These are phyloP conservation scores for Camptogramma bilineatum DNA, from an alignment of 2,888 invertebrate species.

Conservation along the genomic window DNA sequence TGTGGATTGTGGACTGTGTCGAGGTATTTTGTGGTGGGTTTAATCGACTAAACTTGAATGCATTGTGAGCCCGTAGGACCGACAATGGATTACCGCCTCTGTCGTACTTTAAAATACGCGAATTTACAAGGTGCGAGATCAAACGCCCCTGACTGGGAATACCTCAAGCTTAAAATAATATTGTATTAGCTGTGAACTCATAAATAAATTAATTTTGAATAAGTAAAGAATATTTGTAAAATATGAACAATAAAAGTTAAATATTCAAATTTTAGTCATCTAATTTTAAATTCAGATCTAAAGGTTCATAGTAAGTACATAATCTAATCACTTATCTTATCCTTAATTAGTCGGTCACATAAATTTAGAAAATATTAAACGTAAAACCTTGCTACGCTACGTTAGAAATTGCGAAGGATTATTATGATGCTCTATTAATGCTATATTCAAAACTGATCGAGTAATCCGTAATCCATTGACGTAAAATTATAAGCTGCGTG, in stretches of 20 bases:
- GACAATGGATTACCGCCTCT: slow-evolving; percentile 65
- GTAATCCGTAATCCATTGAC: slow-evolving; percentile 31
- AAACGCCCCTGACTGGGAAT: slow-evolving; percentile 48
- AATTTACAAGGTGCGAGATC: slow-evolving; percentile 55
- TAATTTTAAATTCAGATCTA: background rate
- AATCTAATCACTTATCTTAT: background rate
- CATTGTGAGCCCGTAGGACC: slow-evolving; percentile 59
- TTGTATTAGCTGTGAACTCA: background rate
- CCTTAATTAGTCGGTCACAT: background rate
- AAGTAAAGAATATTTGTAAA: background rate
- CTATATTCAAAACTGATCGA: slow-evolving; percentile 32
- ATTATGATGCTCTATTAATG: slow-evolving; percentile 7
- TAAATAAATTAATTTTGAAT: background rate
- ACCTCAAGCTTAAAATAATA: slow-evolving; percentile 41
- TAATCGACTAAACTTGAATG: slow-evolving; percentile 69
- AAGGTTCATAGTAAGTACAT: no score
- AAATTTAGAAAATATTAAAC: background rate
- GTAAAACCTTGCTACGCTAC: background rate
- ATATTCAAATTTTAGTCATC: background rate
- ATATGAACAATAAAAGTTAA: background rate
- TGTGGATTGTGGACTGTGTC: slow-evolving; percentile 53
- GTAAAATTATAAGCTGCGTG: slow-evolving; percentile 32
- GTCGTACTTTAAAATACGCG: slow-evolving; percentile 50
- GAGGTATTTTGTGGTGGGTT: slow-evolving; percentile 63
- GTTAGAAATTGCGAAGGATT: slow-evolving; percentile 5